Evolutionary conservation across 2,797 vertebrate species (phyloP).

Genomic region (Pipistrellus pipistrellus): DNA sequence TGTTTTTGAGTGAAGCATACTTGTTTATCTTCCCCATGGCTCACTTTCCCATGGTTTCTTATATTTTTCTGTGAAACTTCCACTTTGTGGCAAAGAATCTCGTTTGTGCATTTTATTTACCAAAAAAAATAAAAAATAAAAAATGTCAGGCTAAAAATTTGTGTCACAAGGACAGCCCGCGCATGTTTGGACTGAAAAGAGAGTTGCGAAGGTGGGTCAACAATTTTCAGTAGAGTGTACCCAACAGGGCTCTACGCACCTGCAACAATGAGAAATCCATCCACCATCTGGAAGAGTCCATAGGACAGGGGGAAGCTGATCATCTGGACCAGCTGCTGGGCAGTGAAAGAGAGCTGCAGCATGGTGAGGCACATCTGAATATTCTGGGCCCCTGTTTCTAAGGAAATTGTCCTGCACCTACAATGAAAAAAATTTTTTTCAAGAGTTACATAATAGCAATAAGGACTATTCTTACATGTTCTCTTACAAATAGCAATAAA

Average conservation of each 20-base stretch:
- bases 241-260: constrained; percentile 73
- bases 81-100: neutral
- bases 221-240: neutral
- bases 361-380: constrained; percentile 87
- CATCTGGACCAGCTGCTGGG: constrained; percentile 80
- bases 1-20: neutral
- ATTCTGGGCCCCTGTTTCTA: constrained; percentile 89
- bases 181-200: neutral
- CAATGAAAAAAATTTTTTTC: neutral
- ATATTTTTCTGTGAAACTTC: constrained; percentile 40
- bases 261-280: constrained; percentile 83
- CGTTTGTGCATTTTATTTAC: neutral
- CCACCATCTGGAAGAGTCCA: constrained; percentile 83
- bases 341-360: constrained; percentile 84
- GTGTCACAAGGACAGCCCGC: neutral
- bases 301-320: constrained; percentile 86
- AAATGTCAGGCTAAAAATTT: constrained; percentile 44
- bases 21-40: neutral
- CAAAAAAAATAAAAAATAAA: neutral
- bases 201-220: neutral
- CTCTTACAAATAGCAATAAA: neutral
- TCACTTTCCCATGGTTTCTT: neutral
- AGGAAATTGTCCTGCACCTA: constrained; percentile 88
- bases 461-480: neutral
- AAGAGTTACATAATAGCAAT: neutral